Evolutionary conservation across 2,797 vertebrate genomes (phyloP).

Genomic region (Bradypus variegatus): DNA sequence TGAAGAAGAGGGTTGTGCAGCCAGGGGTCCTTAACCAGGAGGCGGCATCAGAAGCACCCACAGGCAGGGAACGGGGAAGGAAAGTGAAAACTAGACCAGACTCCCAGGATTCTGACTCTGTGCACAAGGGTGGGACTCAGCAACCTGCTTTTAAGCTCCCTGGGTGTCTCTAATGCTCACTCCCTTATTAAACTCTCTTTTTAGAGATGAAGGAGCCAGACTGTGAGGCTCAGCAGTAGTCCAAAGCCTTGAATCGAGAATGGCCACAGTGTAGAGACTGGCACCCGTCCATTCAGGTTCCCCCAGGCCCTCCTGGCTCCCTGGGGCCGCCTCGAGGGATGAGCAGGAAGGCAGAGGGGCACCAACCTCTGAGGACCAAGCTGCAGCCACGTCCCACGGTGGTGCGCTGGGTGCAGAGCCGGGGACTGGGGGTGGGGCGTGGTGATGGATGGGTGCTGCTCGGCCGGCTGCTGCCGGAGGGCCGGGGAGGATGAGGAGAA

Average conservation of each 20-base stretch:
- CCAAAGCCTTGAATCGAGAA: not conserved
- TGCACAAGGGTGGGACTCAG: not conserved
- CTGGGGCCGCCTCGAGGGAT: not conserved
- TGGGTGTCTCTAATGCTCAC: not conserved
- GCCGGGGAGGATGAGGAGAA: constrained; percentile 57
- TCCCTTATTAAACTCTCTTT: not conserved
- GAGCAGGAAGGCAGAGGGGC: not conserved
- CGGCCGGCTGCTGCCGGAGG: constrained; percentile 41
- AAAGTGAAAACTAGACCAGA: not conserved
- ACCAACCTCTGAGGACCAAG: not conserved
- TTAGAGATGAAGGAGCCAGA: not conserved
- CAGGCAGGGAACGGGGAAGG: not conserved
- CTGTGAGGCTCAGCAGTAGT: not conserved
- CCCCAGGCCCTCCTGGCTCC: not conserved
- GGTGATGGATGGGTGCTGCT: constrained; percentile 45
- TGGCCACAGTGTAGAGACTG: not conserved
- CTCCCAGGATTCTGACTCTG: not conserved
- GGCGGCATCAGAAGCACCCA: fast-evolving
- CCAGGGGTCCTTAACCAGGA: not conserved
- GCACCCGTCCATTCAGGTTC: not conserved
- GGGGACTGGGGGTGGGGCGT: not conserved
- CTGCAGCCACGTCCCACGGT: not conserved
- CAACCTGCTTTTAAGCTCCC: not conserved
- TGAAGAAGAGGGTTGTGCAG: not conserved
- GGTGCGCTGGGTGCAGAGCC: not conserved